These are phyloP conservation scores for Pecten maximus DNA, from an alignment of 2,888 invertebrate genomes.

Conservation along the genomic window DNA sequence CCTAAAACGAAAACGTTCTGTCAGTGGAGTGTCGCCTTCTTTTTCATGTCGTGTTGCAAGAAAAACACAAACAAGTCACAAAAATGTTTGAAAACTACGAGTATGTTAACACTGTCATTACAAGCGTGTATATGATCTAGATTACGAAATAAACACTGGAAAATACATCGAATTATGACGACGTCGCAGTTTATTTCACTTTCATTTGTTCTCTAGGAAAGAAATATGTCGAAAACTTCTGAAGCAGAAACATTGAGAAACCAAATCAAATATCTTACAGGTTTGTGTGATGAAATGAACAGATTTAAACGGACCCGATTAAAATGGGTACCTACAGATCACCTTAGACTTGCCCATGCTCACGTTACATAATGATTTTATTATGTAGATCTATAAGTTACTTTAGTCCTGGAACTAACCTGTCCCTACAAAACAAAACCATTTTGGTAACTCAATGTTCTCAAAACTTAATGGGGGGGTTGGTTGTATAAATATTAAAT, in stretches of 20 bases:
- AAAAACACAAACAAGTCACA: neutral
- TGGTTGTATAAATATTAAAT: no score
- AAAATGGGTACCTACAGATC: no score
- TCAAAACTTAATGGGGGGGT: no score
- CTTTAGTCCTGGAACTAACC: no score
- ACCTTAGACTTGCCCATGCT: no score
- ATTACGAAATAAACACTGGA: neutral
- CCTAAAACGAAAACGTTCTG: neutral
- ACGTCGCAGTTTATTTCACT: neutral
- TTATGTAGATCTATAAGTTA: no score
- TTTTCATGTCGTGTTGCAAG: conserved; percentile 35
- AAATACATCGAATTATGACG: neutral
- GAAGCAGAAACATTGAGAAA: conserved; percentile 62
- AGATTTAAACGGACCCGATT: no score
- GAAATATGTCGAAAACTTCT: conserved; percentile 42
- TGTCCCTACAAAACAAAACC: no score
- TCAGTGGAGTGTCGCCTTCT: neutral
- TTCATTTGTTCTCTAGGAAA: neutral
- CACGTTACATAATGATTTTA: no score
- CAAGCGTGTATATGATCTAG: neutral
- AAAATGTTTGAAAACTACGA: neutral
- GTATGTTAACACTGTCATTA: neutral
- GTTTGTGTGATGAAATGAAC: conserved; percentile 46
- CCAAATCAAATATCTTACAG: conserved; percentile 64
- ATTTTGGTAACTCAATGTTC: no score